These are phyloP conservation scores for Delia radicum DNA, from an alignment of 1,140 invertebrate species.

Conservation along the genomic window DNA sequence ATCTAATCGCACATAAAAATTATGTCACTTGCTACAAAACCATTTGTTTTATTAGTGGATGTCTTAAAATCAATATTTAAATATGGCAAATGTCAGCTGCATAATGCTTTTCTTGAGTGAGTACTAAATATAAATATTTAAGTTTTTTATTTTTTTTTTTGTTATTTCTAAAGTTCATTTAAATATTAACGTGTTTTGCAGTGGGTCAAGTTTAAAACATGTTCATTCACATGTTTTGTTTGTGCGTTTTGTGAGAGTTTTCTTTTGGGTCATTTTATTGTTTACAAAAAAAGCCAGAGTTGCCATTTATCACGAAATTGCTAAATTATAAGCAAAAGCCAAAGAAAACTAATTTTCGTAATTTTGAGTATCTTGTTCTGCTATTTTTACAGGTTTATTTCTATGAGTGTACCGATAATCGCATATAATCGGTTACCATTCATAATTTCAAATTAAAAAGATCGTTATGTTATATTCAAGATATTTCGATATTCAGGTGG, in stretches of 20 bases:
- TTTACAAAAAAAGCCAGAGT: not conserved
- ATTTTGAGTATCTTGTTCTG: too few relatives aligned
- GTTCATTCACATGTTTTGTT: not conserved
- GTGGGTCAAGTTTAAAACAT: not conserved
- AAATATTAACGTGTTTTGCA: not conserved
- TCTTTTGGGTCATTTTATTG: not conserved
- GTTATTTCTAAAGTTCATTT: too few relatives aligned
- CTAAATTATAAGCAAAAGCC: too few relatives aligned
- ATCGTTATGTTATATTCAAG: too few relatives aligned
- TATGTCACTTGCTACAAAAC: slow-evolving; percentile 10
- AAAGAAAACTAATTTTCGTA: too few relatives aligned
- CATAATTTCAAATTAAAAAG: too few relatives aligned
- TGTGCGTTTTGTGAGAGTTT: not conserved
- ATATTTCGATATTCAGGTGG: too few relatives aligned
- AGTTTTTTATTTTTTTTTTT: not conserved
- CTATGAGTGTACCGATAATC: too few relatives aligned
- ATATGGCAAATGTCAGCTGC: slow-evolving; percentile 4
- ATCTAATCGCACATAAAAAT: not conserved
- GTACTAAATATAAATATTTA: not conserved
- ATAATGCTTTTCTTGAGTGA: not conserved
- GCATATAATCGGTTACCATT: too few relatives aligned
- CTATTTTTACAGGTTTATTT: too few relatives aligned
- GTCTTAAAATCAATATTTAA: slow-evolving; percentile 7
- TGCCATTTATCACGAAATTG: not conserved
- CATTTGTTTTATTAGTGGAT: not conserved